These are phyloP conservation scores for Idaea dimidiata DNA, from an alignment of 2,888 invertebrate species.

Conservation along the genomic window DNA sequence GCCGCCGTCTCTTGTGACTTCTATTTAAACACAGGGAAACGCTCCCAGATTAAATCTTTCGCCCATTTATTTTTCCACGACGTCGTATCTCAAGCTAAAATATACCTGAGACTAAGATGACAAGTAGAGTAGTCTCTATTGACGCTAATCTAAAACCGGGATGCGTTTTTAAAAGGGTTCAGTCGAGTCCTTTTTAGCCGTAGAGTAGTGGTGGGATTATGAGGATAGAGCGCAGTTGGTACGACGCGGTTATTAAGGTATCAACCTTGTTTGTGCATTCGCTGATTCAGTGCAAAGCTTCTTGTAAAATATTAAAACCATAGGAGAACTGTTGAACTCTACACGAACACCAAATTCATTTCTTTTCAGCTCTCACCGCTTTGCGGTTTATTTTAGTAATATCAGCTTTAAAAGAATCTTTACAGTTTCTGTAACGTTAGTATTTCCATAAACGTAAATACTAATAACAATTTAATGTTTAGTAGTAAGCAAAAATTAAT, in stretches of 20 bases:
- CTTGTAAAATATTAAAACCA: slow-evolving; percentile 71
- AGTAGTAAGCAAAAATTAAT: background rate
- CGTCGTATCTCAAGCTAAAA: slow-evolving; percentile 57
- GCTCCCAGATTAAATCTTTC: slow-evolving; percentile 73
- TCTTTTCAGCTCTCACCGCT: slow-evolving; percentile 21
- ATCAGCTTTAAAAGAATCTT: background rate
- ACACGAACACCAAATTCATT: slow-evolving; percentile 38
- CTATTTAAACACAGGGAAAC: slow-evolving; percentile 75
- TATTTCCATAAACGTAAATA: background rate
- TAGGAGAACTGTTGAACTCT: slow-evolving; percentile 48
- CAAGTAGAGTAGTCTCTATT: slow-evolving; percentile 65
- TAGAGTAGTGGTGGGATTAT: slow-evolving; percentile 61
- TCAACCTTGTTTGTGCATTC: slow-evolving; percentile 69
- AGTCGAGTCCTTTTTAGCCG: slow-evolving; percentile 45
- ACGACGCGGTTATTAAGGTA: slow-evolving; percentile 69
- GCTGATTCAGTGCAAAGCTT: slow-evolving; percentile 60
- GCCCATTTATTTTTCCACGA: slow-evolving; percentile 68
- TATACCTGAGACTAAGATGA: slow-evolving; percentile 60
- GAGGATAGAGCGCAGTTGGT: slow-evolving; percentile 60
- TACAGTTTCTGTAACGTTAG: background rate
- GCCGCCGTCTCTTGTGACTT: slow-evolving; percentile 67
- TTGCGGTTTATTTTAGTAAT: slow-evolving; percentile 10
- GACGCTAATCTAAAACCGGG: slow-evolving; percentile 61
- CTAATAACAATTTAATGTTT: background rate
- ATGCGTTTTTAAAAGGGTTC: slow-evolving; percentile 61